A percentile compares a stretch with the other conserved stretches of the same genome.
Conservation (phyloP, 2,888 invertebrate genomes). For the Minunthozetes semirufus region DNA sequence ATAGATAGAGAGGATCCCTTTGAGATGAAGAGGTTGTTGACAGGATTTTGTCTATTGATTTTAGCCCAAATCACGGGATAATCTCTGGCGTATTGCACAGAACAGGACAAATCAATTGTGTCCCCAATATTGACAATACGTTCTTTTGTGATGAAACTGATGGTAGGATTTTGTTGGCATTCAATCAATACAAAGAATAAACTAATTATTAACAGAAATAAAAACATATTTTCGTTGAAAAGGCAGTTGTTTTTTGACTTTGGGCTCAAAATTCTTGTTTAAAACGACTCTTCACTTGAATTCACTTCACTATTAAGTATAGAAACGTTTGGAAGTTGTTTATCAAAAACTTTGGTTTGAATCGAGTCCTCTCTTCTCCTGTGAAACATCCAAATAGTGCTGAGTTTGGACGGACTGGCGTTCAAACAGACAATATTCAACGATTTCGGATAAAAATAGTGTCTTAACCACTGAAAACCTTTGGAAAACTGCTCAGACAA, state of each 20-base stretch:
- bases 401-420: background rate
- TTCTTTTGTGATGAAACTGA: constrained; percentile 70
- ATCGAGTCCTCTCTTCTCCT: background rate
- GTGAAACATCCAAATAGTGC: background rate
- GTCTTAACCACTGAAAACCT: background rate
- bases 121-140: constrained; percentile 85
- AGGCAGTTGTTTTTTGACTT: background rate
- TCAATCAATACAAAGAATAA: background rate
- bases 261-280: background rate
- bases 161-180: constrained; percentile 38
- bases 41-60: constrained; percentile 53
- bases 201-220: constrained; percentile 1
- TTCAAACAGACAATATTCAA: background rate
- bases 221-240: background rate
- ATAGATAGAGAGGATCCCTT: constrained; percentile 41
- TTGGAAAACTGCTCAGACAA: background rate
- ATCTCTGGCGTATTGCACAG: constrained; percentile 77
- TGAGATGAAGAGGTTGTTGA: constrained; percentile 42
- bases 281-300: too few relatives aligned
- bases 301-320: too few relatives aligned
- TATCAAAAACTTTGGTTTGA: too few relatives aligned
- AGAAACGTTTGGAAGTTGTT: too few relatives aligned
- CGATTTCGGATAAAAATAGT: constrained; percentile 14
- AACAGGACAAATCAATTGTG: constrained; percentile 76
- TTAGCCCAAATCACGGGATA: constrained; percentile 69